Conservation (phyloP, 2,797 vertebrate species). For the Sphenopsis melanotis region DNA sequence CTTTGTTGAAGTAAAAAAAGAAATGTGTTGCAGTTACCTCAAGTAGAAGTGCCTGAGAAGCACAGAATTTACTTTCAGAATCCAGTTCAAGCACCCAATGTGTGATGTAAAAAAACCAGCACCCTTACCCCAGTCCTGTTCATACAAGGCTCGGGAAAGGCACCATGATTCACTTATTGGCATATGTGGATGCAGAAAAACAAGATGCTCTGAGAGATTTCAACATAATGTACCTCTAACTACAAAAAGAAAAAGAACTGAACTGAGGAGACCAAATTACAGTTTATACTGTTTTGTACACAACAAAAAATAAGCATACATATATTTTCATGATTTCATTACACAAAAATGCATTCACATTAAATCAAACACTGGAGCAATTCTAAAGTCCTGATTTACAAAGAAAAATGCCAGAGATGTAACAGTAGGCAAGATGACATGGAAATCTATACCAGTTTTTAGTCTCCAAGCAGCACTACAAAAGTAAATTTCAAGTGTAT, state of each 20-base stretch:
- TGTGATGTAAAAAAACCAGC: constrained; percentile 64
- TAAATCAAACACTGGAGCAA: background rate
- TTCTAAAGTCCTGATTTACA: background rate
- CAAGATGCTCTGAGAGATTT: constrained; percentile 78
- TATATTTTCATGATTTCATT: background rate
- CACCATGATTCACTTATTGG: constrained; percentile 81
- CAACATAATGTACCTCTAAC: constrained; percentile 46
- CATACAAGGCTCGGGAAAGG: constrained; percentile 86
- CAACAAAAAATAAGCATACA: background rate
- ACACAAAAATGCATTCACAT: background rate
- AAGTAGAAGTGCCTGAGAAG: constrained; percentile 74
- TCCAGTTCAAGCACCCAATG: constrained; percentile 59
- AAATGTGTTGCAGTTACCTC: background rate
- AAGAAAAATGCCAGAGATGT: background rate
- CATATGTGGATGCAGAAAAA: constrained; percentile 81
- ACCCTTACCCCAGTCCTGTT: constrained; percentile 84
- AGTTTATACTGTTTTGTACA: background rate
- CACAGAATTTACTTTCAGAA: constrained; percentile 73
- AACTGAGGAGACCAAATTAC: background rate
- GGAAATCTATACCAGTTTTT: background rate
- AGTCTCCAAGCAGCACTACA: background rate
- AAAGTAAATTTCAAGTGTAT: background rate
- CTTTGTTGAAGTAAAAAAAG: background rate
- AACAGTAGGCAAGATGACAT: background rate
- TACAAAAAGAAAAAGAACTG: constrained; percentile 33